Evolutionary conservation across 2,113 vertebrate species (phyloP).

Genomic region (Upupa epops): DNA sequence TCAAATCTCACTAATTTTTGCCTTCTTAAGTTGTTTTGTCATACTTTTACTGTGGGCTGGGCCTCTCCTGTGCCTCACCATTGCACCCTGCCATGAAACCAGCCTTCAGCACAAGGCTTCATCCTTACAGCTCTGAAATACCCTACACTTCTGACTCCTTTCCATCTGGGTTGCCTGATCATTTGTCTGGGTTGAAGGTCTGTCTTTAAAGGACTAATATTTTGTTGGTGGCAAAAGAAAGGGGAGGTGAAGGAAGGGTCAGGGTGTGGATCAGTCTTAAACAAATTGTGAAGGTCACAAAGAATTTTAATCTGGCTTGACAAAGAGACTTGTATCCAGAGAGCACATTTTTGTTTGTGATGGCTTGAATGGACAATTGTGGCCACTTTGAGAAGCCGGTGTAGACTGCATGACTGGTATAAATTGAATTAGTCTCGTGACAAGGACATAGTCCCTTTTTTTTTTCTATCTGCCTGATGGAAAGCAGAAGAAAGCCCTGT

Average conservation of each 20-base stretch:
- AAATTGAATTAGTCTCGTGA: slow-evolving; percentile 76
- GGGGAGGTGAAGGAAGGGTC: slow-evolving; percentile 27
- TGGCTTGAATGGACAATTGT: slow-evolving; percentile 52
- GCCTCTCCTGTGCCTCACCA: background rate
- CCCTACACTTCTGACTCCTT: background rate
- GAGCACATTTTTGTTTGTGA: slow-evolving; percentile 29
- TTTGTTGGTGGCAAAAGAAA: slow-evolving; percentile 33
- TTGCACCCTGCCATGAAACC: background rate
- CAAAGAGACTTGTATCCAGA: slow-evolving; percentile 52
- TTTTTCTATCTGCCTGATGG: slow-evolving; percentile 68
- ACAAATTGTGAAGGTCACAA: slow-evolving; percentile 52
- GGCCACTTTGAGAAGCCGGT: slow-evolving; percentile 47
- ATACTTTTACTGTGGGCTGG: background rate
- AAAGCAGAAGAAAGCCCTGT: slow-evolving; percentile 68
- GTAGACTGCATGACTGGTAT: slow-evolving; percentile 72
- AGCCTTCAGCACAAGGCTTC: background rate
- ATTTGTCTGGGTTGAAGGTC: slow-evolving; percentile 51
- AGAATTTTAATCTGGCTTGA: slow-evolving; percentile 49
- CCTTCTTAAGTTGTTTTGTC: background rate
- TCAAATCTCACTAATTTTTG: background rate
- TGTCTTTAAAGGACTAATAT: slow-evolving; percentile 54
- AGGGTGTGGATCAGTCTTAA: slow-evolving; percentile 37
- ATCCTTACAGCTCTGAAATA: background rate
- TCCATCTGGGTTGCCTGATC: background rate
- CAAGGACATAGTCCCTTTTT: slow-evolving; percentile 64